These are phyloP conservation scores for Peromyscus melanophrys DNA, from an alignment of 2,797 vertebrate species.

Conservation along the genomic window DNA sequence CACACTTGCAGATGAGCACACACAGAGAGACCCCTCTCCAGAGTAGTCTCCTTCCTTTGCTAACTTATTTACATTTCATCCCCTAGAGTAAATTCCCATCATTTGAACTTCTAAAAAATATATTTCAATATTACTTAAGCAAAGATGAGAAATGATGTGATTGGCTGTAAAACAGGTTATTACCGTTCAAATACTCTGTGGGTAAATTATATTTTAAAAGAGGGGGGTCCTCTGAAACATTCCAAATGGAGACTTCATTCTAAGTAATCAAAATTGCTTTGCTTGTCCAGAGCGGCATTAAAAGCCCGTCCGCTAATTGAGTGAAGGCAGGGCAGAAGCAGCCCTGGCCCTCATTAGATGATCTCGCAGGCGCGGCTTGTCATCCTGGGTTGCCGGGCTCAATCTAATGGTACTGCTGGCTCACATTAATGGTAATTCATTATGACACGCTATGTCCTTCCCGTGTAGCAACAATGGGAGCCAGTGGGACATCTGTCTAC, in stretches of 20 bases:
- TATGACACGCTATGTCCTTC: conserved; percentile 92
- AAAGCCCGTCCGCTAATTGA: conserved; percentile 99
- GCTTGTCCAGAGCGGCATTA: conserved; percentile 94
- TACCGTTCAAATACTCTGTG: conserved; percentile 92
- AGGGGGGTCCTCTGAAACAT: conserved; percentile 86
- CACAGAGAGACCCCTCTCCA: not conserved
- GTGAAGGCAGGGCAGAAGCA: conserved; percentile 90
- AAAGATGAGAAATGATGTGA: conserved; percentile 83
- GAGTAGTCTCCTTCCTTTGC: conserved; percentile 73
- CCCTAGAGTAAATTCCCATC: conserved; percentile 80
- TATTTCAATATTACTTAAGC: conserved; percentile 84
- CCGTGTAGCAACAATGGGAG: conserved; percentile 89
- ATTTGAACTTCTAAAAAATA: conserved; percentile 83
- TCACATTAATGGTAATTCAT: conserved; percentile 92
- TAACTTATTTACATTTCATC: conserved; percentile 86
- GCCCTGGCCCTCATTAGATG: conserved; percentile 95
- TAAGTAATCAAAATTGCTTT: conserved; percentile 97
- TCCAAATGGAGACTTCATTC: conserved; percentile 94
- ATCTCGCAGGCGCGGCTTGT: conserved; percentile 92
- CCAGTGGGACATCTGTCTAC: conserved; percentile 44
- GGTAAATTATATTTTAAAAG: conserved; percentile 88
- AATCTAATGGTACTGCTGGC: conserved; percentile 87
- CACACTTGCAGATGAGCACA: not conserved
- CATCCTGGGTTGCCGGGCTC: conserved; percentile 90
- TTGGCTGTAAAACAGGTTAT: conserved; percentile 94